A percentile compares a stretch with the other conserved stretches of the same genome.
Evolutionary conservation across 2,888 invertebrate genomes (phyloP).

Genomic region (Epinotia demarniana): DNA sequence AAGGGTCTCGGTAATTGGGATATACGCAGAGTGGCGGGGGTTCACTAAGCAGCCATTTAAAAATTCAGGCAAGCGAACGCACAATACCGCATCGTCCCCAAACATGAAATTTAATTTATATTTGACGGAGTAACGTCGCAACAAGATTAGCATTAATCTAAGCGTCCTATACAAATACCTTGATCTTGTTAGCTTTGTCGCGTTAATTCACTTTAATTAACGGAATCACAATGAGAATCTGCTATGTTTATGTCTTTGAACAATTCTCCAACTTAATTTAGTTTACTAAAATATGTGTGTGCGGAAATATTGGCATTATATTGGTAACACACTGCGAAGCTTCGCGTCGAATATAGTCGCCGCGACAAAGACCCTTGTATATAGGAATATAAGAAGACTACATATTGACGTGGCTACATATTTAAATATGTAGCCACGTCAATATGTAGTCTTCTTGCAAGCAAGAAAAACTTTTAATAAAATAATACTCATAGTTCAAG

Average conservation of each 20-base stretch:
- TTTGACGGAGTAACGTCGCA: slow-evolving; percentile 38
- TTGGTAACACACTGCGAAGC: no score
- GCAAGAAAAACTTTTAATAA: no score
- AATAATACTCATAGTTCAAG: no score
- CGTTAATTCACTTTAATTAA: slow-evolving; percentile 39
- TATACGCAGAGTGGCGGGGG: background rate
- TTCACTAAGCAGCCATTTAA: background rate
- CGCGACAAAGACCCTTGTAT: no score
- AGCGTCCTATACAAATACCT: slow-evolving; percentile 44
- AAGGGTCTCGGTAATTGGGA: background rate
- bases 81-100: slow-evolving; percentile 35
- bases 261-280: background rate
- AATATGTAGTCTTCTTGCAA: no score
- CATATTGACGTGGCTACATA: no score
- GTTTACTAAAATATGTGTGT: background rate
- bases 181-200: slow-evolving; percentile 43
- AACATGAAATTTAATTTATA: slow-evolving; percentile 44
- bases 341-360: no score
- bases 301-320: background rate
- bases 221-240: slow-evolving; percentile 37
- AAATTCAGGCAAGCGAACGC: background rate
- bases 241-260: slow-evolving; percentile 18
- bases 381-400: no score
- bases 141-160: slow-evolving; percentile 44
- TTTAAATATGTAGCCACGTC: no score